phyloP scores from a whole-genome alignment of 2,113 vertebrate species.

The Toxotes jaculatrix region DNA sequence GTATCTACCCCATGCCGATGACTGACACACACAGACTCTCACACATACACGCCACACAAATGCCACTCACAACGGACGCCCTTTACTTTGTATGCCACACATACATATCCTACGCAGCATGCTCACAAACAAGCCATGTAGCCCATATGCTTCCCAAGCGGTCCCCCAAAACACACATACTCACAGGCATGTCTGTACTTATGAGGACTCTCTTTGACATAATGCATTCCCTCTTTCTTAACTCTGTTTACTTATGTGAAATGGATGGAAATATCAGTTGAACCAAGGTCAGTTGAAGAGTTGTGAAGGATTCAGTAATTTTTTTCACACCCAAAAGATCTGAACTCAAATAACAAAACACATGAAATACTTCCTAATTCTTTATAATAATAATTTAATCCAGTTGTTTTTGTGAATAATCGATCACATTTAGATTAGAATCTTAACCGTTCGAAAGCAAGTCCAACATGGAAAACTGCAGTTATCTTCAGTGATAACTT shows the following conservation, averaged over 20 bases:
- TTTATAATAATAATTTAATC: background rate
- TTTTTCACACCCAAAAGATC: background rate
- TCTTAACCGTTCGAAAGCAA: background rate
- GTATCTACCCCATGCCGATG: slow-evolving; percentile 54
- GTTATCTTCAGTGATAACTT: background rate
- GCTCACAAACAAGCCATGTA: slow-evolving; percentile 10
- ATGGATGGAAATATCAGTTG: background rate
- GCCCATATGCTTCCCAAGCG: slow-evolving; percentile 7
- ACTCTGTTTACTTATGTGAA: background rate
- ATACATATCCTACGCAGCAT: slow-evolving; percentile 31
- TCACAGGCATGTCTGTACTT: background rate
- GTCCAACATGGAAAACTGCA: background rate
- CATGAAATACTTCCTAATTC: background rate
- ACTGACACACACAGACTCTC: slow-evolving; percentile 37
- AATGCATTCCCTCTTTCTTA: background rate
- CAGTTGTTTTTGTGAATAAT: background rate
- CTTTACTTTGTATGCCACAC: slow-evolving; percentile 14
- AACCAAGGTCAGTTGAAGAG: background rate
- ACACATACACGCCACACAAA: slow-evolving; percentile 48
- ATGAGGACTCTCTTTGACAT: background rate
- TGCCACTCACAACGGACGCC: slow-evolving; percentile 3
- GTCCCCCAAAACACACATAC: background rate
- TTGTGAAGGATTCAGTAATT: background rate
- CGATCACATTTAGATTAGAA: background rate
- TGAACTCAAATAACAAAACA: slow-evolving; percentile 5